phyloP scores from a whole-genome alignment of 2,888 invertebrate genomes.

The Xylota sylvarum region DNA sequence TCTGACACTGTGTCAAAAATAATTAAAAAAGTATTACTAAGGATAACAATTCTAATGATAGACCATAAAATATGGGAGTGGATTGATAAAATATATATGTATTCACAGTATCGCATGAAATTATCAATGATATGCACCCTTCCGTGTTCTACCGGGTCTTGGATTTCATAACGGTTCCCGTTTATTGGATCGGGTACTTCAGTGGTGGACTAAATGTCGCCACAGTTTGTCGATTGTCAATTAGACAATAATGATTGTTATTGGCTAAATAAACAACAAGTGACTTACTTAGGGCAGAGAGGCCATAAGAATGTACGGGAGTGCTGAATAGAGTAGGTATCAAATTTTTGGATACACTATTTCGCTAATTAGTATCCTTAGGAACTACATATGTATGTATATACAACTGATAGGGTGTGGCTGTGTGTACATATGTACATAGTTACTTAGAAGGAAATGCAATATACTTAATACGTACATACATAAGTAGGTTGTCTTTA shows the following conservation, averaged over 20 bases:
- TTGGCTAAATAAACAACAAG: conserved; percentile 11
- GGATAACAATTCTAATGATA: conserved; percentile 32
- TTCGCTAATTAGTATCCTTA: conserved; percentile 13
- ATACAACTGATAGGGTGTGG: conserved; percentile 2
- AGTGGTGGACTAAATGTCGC: conserved; percentile 9
- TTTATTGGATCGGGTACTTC: not conserved
- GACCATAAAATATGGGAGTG: conserved; percentile 15
- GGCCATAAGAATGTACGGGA: not conserved
- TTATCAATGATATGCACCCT: not conserved
- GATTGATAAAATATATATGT: conserved; percentile 16
- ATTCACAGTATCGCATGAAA: conserved; percentile 34
- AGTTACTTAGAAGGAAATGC: not conserved
- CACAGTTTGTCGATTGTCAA: conserved; percentile 14
- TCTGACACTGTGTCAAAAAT: conserved; percentile 19
- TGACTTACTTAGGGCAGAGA: not conserved
- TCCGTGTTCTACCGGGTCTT: not conserved
- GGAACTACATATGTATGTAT: not conserved
- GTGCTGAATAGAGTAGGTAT: not conserved
- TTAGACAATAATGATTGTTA: conserved; percentile 14
- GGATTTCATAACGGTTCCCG: not conserved
- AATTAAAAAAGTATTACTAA: conserved; percentile 31
- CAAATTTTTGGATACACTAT: conserved; percentile 11
- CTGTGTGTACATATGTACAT: not conserved
- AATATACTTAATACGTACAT: not conserved
- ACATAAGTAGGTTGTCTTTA: not conserved